Conservation (phyloP, 37 sponge, comb jelly and placozoan genomes). For the Petrosia ficiformis region DNA sequence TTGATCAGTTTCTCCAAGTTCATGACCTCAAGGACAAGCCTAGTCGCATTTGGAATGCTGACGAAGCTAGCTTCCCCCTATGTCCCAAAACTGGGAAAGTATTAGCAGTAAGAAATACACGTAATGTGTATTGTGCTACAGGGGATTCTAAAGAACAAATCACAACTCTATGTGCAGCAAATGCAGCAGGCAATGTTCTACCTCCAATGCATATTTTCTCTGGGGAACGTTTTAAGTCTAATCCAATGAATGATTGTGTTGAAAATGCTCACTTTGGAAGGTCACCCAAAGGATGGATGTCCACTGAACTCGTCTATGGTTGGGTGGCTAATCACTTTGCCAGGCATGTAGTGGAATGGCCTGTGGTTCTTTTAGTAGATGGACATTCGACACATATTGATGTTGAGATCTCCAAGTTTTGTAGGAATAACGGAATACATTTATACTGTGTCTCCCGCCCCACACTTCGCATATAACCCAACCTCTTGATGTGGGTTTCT, state of each 20-base stretch:
- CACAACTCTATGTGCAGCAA: constrained; percentile 25
- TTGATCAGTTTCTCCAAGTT: background rate
- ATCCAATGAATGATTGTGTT: constrained; percentile 32
- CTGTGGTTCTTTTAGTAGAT: constrained; percentile 46
- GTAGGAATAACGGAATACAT: too few species aligned
- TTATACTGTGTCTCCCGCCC: too few species aligned
- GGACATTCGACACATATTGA: too few species aligned
- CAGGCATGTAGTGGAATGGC: background rate
- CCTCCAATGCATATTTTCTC: constrained; percentile 55
- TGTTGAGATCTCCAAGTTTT: too few species aligned
- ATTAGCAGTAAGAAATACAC: background rate
- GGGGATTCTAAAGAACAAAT: constrained; percentile 23
- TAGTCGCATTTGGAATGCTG: constrained; percentile 29
- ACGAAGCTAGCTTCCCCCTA: constrained; percentile 41
- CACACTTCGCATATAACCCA: too few species aligned
- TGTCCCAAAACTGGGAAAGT: constrained; percentile 29
- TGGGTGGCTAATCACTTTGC: constrained; percentile 46
- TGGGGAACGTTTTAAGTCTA: constrained; percentile 20
- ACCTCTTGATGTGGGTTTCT: too few species aligned
- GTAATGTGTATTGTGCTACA: constrained; percentile 11
- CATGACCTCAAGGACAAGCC: constrained; percentile 18
- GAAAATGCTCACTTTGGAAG: constrained; percentile 35
- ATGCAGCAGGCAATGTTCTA: constrained; percentile 26
- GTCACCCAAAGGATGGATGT: constrained; percentile 40
- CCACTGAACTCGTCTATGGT: constrained; percentile 43